Percentiles rank a stretch among this genome's conserved stretches.
Conservation (phyloP, 2,797 vertebrate species). For the Notolepis coatsorum region DNA sequence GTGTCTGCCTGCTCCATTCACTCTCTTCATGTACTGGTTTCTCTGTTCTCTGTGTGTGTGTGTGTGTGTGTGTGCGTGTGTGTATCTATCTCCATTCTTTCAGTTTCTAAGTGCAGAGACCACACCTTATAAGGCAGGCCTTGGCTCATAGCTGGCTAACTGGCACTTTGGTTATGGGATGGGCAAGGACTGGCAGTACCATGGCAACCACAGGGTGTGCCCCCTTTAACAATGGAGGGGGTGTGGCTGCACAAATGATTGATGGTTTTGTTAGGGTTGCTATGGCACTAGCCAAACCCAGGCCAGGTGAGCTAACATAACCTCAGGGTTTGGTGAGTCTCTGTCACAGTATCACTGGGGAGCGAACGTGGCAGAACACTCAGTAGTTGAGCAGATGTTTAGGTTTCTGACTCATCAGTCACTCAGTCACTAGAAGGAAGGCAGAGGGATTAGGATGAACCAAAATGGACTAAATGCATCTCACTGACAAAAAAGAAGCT, state of each 20-base stretch:
- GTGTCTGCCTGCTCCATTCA: no score
- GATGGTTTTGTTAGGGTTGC: slow-evolving; percentile 21
- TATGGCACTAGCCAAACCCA: slow-evolving; percentile 21
- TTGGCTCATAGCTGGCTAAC: slow-evolving; percentile 14
- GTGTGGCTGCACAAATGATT: slow-evolving; percentile 46
- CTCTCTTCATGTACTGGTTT: no score
- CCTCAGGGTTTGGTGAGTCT: no score
- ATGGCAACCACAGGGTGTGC: slow-evolving; percentile 58
- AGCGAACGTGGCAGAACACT: no score
- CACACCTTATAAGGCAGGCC: background rate
- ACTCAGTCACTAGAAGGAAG: no score
- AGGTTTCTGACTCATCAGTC: no score
- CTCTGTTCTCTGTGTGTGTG: slow-evolving; percentile 33
- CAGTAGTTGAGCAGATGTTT: no score
- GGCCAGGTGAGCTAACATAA: slow-evolving; percentile 12
- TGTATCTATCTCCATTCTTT: slow-evolving; percentile 10
- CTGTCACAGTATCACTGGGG: background rate
- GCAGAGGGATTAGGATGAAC: no score
- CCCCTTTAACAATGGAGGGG: slow-evolving; percentile 22
- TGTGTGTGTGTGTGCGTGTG: slow-evolving; percentile 13
- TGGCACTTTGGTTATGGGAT: slow-evolving; percentile 34
- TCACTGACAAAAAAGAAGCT: no score
- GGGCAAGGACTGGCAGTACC: slow-evolving; percentile 22
- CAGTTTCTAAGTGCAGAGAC: no score
- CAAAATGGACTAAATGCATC: no score